Conservation (phyloP, 2,888 invertebrate genomes). For the Noctuana brunneofusca region DNA sequence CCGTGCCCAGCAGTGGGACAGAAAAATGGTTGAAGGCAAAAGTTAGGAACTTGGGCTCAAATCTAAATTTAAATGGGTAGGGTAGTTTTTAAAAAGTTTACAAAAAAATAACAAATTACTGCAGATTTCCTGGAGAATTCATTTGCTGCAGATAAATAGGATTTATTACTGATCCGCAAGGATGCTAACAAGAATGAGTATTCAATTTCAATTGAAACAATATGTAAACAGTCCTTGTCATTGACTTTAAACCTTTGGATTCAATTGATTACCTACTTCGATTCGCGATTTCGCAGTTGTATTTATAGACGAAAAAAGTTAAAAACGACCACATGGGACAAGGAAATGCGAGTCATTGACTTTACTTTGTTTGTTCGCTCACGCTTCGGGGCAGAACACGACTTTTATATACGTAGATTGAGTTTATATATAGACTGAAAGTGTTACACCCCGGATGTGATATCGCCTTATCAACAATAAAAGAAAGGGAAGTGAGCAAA, state of each 20-base stretch:
- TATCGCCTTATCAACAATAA: conserved; percentile 10
- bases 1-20: too few relatives aligned
- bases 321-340: conserved; percentile 29
- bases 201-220: conserved; percentile 3
- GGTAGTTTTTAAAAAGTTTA: too few relatives aligned
- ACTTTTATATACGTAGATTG: conserved; percentile 51
- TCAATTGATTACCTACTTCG: background rate
- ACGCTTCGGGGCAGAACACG: conserved; percentile 49
- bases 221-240: conserved; percentile 8
- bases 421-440: conserved; percentile 60
- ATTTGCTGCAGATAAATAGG: too few relatives aligned
- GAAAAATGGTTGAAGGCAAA: too few relatives aligned
- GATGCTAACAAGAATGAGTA: background rate
- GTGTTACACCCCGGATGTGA: conserved; percentile 48
- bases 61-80: too few relatives aligned
- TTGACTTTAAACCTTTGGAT: conserved; percentile 28
- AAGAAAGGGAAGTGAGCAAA: background rate
- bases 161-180: background rate
- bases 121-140: too few relatives aligned
- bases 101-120: too few relatives aligned
- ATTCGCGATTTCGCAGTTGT: conserved; percentile 16
- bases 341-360: conserved; percentile 51
- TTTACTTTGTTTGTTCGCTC: conserved; percentile 60
- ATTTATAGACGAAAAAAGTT: conserved; percentile 24
- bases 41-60: too few relatives aligned